Evolutionary conservation across 1,140 invertebrate genomes (phyloP).

Genomic region (Euglossa dilemma): DNA sequence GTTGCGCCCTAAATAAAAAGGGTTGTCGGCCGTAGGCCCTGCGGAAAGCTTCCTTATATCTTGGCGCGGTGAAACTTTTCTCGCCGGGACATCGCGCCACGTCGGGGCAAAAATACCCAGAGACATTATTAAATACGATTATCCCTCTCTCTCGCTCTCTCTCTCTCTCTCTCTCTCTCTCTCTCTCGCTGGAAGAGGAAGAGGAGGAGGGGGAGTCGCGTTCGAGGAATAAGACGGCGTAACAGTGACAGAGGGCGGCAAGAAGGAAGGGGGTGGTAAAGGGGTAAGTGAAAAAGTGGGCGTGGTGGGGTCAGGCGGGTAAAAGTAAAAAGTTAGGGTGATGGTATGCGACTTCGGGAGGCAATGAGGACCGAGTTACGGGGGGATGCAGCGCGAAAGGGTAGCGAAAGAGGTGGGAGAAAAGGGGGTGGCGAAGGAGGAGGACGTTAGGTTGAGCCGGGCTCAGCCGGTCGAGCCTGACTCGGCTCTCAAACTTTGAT

Average conservation of each 20-base stretch:
- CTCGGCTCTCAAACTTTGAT: slow-evolving; percentile 82
- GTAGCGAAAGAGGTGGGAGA: slow-evolving; percentile 23
- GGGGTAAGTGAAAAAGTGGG: slow-evolving; percentile 52
- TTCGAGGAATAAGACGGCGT: slow-evolving; percentile 1
- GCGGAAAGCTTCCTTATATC: slow-evolving; percentile 44
- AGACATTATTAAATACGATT: slow-evolving; percentile 82
- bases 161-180: no score
- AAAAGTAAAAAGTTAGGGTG: slow-evolving; percentile 76
- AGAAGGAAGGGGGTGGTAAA: not conserved
- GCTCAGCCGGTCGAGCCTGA: slow-evolving; percentile 72
- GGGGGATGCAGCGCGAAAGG: slow-evolving; percentile 53
- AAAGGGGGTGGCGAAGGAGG: slow-evolving; percentile 20
- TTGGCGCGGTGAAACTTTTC: slow-evolving; percentile 55
- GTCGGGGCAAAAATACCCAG: slow-evolving; percentile 76
- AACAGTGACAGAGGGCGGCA: not conserved
- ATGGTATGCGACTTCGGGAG: slow-evolving; percentile 57
- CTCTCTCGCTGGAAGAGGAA: not conserved
- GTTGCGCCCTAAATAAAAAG: slow-evolving; percentile 82
- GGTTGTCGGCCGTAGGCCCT: slow-evolving; percentile 74
- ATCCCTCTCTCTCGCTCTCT: slow-evolving; percentile 58
- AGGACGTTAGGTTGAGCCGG: slow-evolving; percentile 66
- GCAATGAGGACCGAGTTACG: slow-evolving; percentile 41
- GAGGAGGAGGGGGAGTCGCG: not conserved
- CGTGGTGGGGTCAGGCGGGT: slow-evolving; percentile 49
- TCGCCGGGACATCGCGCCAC: slow-evolving; percentile 66